Percentiles rank a stretch among this genome's conserved stretches.
phyloP scores from a whole-genome alignment of 53 echinoderm and acorn worm genomes.

The Astropecten irregularis region DNA sequence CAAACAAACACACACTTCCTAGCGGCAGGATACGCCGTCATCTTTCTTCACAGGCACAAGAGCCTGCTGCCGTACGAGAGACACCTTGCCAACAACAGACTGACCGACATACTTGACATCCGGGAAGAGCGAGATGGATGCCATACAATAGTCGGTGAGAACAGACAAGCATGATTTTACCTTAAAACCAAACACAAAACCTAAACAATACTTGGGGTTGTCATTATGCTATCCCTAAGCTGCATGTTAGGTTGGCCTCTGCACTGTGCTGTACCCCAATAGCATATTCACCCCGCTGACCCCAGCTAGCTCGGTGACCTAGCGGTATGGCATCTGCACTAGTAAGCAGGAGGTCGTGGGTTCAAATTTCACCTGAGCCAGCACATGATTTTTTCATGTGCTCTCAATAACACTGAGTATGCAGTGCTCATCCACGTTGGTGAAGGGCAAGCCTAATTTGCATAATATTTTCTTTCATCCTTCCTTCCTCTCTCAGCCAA shows the following conservation, averaged over 20 bases:
- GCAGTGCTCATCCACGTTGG: too few species aligned
- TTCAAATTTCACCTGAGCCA: too few species aligned
- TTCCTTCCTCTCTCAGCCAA: slow-evolving; percentile 61
- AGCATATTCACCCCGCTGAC: too few species aligned
- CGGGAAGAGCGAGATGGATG: slow-evolving; percentile 33
- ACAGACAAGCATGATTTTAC: not conserved
- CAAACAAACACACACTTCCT: slow-evolving; percentile 67
- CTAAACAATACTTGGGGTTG: not conserved
- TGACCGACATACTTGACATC: slow-evolving; percentile 71
- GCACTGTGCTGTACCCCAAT: too few species aligned
- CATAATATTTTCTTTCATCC: too few species aligned
- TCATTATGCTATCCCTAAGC: not conserved
- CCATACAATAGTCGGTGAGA: slow-evolving; percentile 49
- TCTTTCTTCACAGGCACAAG: slow-evolving; percentile 83
- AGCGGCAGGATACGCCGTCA: slow-evolving; percentile 81
- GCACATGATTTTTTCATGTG: too few species aligned
- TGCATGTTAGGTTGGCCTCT: too few species aligned
- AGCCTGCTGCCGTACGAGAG: slow-evolving; percentile 74
- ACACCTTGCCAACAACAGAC: slow-evolving; percentile 60
- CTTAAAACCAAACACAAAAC: not conserved
- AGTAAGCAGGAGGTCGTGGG: too few species aligned
- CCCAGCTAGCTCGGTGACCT: too few species aligned
- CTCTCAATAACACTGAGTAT: too few species aligned
- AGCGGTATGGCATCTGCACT: too few species aligned
- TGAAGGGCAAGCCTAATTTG: too few species aligned